phyloP scores from a whole-genome alignment of 1,140 invertebrate genomes.

The Apocrypta bakeri region DNA sequence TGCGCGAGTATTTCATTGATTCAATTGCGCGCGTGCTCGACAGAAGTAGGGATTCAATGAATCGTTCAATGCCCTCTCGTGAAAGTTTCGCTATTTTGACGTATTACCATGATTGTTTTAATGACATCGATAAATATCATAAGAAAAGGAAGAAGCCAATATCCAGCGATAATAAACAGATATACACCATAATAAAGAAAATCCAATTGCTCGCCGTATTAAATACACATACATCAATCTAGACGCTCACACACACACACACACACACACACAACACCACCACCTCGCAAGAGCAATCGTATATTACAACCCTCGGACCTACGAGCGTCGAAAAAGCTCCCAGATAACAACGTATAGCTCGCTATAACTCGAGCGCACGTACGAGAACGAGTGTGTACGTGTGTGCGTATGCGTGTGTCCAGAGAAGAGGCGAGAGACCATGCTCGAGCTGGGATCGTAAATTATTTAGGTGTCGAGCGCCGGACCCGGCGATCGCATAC shows the following conservation, averaged over 20 bases:
- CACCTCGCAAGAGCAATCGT: slow-evolving; percentile 11
- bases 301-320: slow-evolving; percentile 14
- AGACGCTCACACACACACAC: not conserved
- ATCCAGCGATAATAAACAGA: slow-evolving; percentile 18
- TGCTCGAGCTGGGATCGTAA: slow-evolving; percentile 52
- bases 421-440: slow-evolving; percentile 12
- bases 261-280: not conserved
- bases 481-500: slow-evolving; percentile 47
- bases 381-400: slow-evolving; percentile 17
- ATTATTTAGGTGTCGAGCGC: slow-evolving; percentile 56
- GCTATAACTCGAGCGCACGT: slow-evolving; percentile 27
- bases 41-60: not conserved
- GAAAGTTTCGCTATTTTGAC: not conserved
- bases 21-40: not conserved
- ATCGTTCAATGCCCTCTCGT: not conserved
- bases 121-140: not conserved
- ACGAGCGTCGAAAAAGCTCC: slow-evolving; percentile 38
- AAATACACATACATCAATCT: slow-evolving; percentile 50
- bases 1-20: slow-evolving; percentile 26
- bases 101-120: not conserved
- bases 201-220: slow-evolving; percentile 37
- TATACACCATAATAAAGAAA: slow-evolving; percentile 44
- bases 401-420: not conserved
- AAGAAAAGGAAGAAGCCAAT: not conserved
- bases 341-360: slow-evolving; percentile 39